These are phyloP conservation scores for Aphelocoma coerulescens DNA, from an alignment of 2,113 vertebrate genomes.

Conservation along the genomic window DNA sequence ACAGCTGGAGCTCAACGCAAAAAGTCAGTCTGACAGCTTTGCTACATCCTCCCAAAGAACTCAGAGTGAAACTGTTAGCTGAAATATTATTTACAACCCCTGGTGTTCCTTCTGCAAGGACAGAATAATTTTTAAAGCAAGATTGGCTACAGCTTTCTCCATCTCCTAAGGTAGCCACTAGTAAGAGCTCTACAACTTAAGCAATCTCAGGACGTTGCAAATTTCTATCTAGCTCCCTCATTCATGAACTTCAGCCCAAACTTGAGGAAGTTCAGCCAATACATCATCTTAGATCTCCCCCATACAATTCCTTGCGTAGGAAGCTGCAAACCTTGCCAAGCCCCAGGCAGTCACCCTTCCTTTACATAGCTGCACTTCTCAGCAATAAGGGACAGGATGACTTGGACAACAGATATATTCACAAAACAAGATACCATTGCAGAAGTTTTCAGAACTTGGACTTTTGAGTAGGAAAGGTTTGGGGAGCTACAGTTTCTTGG, in stretches of 20 bases:
- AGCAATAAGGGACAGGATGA: not conserved
- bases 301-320: fast-evolving
- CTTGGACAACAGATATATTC: not conserved
- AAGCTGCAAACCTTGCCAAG: not conserved
- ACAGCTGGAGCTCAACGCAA: not conserved
- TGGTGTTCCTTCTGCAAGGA: not conserved
- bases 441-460: not conserved
- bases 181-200: not conserved
- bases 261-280: not conserved
- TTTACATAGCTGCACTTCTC: not conserved
- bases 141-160: not conserved
- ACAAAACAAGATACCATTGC: not conserved
- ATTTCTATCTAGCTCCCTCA: not conserved
- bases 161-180: not conserved
- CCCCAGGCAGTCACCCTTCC: not conserved
- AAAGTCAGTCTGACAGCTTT: not conserved
- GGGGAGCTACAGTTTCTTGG: not conserved
- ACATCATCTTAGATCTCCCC: not conserved
- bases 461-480: not conserved
- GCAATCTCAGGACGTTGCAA: not conserved
- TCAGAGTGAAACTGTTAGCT: not conserved
- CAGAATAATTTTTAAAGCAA: not conserved
- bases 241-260: not conserved
- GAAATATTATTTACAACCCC: not conserved
- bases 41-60: not conserved